phyloP scores from a whole-genome alignment of 2,888 invertebrate species.

The Exephanes ischioxanthus region DNA sequence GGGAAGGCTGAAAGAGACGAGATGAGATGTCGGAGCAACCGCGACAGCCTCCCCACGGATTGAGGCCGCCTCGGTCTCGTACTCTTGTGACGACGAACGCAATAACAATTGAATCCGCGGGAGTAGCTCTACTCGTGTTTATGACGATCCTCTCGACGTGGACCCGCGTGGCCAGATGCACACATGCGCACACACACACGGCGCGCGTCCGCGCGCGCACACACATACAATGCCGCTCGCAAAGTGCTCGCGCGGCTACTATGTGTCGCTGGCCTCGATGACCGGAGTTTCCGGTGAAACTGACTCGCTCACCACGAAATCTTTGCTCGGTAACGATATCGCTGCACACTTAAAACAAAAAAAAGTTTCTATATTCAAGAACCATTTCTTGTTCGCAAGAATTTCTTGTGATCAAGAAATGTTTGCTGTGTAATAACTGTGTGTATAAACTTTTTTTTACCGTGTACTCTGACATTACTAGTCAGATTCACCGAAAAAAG shows the following conservation, averaged over 20 bases:
- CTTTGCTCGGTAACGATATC: neutral
- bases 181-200: neutral
- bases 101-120: conserved; percentile 77
- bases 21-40: conserved; percentile 33
- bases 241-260: conserved; percentile 65
- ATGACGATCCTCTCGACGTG: conserved; percentile 73
- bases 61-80: conserved; percentile 50
- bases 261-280: conserved; percentile 58
- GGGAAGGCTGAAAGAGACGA: neutral
- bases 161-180: conserved; percentile 51
- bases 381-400: no score
- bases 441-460: neutral
- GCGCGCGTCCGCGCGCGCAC: no score
- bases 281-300: conserved; percentile 32
- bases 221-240: conserved; percentile 59
- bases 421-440: no score
- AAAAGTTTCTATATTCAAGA: no score
- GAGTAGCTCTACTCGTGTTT: conserved; percentile 75
- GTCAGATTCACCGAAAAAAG: conserved; percentile 49
- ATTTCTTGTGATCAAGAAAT: neutral
- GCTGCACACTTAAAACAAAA: no score
- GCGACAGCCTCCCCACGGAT: conserved; percentile 54
- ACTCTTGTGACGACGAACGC: conserved; percentile 57
- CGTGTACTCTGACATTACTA: neutral
- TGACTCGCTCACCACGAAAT: conserved; percentile 24